Percentiles rank a stretch among this genome's conserved stretches.
Evolutionary conservation across 92 coral and sea anemone species (phyloP).

Genomic region (Epizoanthus stellaris): DNA sequence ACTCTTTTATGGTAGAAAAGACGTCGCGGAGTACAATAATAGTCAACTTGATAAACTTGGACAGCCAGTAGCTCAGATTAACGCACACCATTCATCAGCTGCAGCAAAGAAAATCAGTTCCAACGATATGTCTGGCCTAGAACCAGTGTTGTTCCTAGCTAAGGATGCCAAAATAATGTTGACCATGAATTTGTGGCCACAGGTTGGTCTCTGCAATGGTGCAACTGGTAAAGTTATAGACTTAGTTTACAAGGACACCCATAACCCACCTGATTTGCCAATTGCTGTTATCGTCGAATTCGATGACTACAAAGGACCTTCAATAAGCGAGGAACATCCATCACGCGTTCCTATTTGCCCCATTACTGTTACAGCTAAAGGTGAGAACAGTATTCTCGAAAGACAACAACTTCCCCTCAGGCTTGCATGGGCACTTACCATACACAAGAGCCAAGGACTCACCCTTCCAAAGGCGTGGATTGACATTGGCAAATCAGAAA

Average conservation of each 20-base stretch:
- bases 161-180: slow-evolving; percentile 48
- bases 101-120: slow-evolving; percentile 31
- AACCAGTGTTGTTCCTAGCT: slow-evolving; percentile 51
- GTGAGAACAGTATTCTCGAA: too few species aligned
- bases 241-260: too few species aligned
- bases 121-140: slow-evolving; percentile 58
- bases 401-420: too few species aligned
- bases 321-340: slow-evolving; percentile 30
- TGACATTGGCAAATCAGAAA: too few species aligned
- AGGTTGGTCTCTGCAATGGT: too few species aligned
- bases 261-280: slow-evolving; percentile 57
- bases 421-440: too few species aligned
- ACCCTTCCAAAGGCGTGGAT: too few species aligned
- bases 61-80: slow-evolving; percentile 38
- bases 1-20: slow-evolving; percentile 51
- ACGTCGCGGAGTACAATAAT: slow-evolving; percentile 47
- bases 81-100: slow-evolving; percentile 28
- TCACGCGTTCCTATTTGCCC: slow-evolving; percentile 61
- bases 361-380: slow-evolving; percentile 17
- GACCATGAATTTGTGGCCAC: slow-evolving; percentile 44
- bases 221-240: too few species aligned
- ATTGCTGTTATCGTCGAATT: slow-evolving; percentile 60
- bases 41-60: slow-evolving; percentile 35
- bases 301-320: slow-evolving; percentile 63
- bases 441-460: too few species aligned